Evolutionary conservation across 2,888 invertebrate species (phyloP).

Genomic region (Plagiodera versicolora): DNA sequence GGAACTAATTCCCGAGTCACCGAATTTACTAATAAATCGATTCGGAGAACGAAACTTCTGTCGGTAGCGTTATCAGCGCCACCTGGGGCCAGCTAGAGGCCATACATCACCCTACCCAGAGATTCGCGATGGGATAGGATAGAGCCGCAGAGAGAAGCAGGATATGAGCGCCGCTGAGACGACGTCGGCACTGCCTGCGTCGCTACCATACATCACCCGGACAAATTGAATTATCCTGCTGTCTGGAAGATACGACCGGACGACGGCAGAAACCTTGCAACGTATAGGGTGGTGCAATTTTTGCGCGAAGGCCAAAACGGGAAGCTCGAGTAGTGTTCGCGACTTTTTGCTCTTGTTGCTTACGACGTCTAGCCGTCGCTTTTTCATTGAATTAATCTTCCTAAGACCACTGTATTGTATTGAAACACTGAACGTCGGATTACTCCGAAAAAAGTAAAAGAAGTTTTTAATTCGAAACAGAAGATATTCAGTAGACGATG

Average conservation of each 20-base stretch:
- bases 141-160: conserved; percentile 48
- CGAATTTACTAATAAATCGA: conserved; percentile 46
- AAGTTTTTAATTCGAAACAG: background rate
- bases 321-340: background rate
- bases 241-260: conserved; percentile 57
- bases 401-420: no score
- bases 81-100: conserved; percentile 50
- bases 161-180: conserved; percentile 48
- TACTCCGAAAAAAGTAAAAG: no score
- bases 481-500: background rate
- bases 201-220: conserved; percentile 59
- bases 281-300: conserved; percentile 19
- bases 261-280: conserved; percentile 29
- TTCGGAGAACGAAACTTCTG: conserved; percentile 33
- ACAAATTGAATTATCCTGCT: conserved; percentile 64
- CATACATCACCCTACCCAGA: conserved; percentile 51
- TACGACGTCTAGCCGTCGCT: background rate
- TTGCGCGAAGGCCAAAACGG: conserved; percentile 6
- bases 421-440: no score
- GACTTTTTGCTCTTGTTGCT: background rate
- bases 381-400: no score
- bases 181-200: conserved; percentile 38
- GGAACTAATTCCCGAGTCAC: background rate
- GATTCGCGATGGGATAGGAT: conserved; percentile 50
- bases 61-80: conserved; percentile 38